Base-by-base conservation (phyloP, 1,140 invertebrate species). In the Drosophila neocordata region DNA sequence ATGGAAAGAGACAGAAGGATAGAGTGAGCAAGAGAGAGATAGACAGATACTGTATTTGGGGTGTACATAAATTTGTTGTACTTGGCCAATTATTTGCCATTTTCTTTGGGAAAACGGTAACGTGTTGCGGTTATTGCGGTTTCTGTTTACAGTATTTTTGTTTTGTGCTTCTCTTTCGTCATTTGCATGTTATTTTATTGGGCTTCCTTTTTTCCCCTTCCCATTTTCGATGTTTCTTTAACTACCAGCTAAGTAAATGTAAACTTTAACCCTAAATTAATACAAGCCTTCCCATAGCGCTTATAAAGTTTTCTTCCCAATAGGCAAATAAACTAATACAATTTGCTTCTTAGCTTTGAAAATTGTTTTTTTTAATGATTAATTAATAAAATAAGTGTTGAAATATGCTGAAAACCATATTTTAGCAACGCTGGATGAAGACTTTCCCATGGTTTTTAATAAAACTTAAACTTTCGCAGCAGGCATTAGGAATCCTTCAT, bases 81-180 rank as follows among this genome's bases (percentile, higher is more conserved):
- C 37, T 31, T 66, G 52, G 69, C 34, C 70, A 76, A 76, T 76
- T 76, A 76, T 76, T 76, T 73, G 27, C 31, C 51, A 73, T 76
- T 69, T 61, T 69, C 60, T 66, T 62, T 52, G 44, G 41, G 31
- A 18, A 57, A 69, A 60, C 48, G 22, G 67, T 59, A 73, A 68
- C 67, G 70, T 69, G 59, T 73, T 76, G 73, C 61, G 73, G 73
- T 76, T 73, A 73, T 69, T 69, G 60, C 61, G 73, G 65, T 68
- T 68, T 61, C 56, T 44, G 34, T 66, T 41, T 60, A 12, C 65
- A n/a, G 5, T 41, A 15, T 38, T 56, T 34, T 34, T 44, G 51
- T 64, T 31, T 65, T 44, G 1, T 20, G 37, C 44, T 57, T 57
- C 27, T 57, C 11, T 57, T 57, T 60, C 37, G 35, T 27, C 65